These are phyloP conservation scores for Norana najaformis DNA, from an alignment of 2,888 invertebrate species.

Conservation along the genomic window DNA sequence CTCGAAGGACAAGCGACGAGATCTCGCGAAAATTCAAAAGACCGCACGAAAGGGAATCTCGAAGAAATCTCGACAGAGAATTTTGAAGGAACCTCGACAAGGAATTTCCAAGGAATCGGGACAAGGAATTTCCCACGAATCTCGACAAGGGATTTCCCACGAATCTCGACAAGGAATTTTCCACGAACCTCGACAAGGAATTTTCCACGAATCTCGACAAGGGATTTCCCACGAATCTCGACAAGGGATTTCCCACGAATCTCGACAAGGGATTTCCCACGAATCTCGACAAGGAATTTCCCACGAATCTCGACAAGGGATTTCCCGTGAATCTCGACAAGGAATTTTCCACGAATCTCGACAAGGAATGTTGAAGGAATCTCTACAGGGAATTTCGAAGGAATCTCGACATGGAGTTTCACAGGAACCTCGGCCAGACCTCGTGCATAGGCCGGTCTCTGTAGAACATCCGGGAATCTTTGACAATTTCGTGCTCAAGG, in stretches of 20 bases:
- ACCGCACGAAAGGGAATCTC: neutral
- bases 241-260: neutral
- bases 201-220: neutral
- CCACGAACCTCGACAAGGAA: neutral
- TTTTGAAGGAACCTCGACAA: no score
- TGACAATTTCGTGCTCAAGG: slow-evolving; percentile 3
- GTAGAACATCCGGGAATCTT: neutral
- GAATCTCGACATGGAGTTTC: neutral
- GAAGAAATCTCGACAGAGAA: no score
- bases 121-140: no score
- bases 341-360: neutral
- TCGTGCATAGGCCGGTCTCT: neutral
- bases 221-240: neutral
- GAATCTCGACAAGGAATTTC: neutral
- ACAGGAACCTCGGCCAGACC: neutral
- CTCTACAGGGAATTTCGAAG: neutral
- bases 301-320: neutral
- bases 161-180: neutral
- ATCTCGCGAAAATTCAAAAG: neutral
- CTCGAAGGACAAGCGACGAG: neutral
- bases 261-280: neutral
- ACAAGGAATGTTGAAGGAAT: neutral
- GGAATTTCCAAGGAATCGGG: no score
- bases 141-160: neutral
- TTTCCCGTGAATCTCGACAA: no score